These are phyloP conservation scores for Notarius quadriscutis DNA, from an alignment of 2,113 vertebrate species.

Conservation along the genomic window DNA sequence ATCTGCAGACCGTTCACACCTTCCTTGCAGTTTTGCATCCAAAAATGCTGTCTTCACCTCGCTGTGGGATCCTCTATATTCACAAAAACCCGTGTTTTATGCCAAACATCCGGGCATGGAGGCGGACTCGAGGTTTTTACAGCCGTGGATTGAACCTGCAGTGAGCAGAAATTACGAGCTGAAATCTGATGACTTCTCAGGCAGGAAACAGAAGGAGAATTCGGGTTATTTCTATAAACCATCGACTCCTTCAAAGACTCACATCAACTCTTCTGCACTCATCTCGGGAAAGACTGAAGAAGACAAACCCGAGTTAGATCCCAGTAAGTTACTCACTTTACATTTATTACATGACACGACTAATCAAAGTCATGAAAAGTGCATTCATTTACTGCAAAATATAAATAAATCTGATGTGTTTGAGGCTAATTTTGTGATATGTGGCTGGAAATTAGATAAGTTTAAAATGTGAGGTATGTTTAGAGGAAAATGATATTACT, in stretches of 20 bases:
- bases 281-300: constrained; percentile 82
- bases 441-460: too few relatives aligned
- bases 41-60: constrained; percentile 79
- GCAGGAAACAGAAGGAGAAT: constrained; percentile 69
- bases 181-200: constrained; percentile 77
- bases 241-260: constrained; percentile 75
- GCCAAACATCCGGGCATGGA: constrained; percentile 79
- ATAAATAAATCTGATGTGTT: background rate
- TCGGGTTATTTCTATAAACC: constrained; percentile 80
- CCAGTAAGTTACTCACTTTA: constrained; percentile 84
- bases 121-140: constrained; percentile 81
- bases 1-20: constrained; percentile 80
- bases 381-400: background rate
- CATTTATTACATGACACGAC: constrained; percentile 56
- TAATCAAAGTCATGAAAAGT: background rate
- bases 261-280: constrained; percentile 76
- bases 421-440: background rate
- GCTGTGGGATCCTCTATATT: constrained; percentile 79
- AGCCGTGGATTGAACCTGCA: constrained; percentile 83
- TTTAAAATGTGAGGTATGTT: background rate
- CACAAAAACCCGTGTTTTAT: constrained; percentile 80
- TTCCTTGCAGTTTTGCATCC: constrained; percentile 84
- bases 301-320: constrained; percentile 84
- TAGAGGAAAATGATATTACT: background rate
- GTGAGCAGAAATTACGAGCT: constrained; percentile 79